Percentiles rank a stretch among this genome's conserved stretches.
These are phyloP conservation scores for Neosalanx taihuensis DNA, from an alignment of 2,797 vertebrate species.

Conservation along the genomic window DNA sequence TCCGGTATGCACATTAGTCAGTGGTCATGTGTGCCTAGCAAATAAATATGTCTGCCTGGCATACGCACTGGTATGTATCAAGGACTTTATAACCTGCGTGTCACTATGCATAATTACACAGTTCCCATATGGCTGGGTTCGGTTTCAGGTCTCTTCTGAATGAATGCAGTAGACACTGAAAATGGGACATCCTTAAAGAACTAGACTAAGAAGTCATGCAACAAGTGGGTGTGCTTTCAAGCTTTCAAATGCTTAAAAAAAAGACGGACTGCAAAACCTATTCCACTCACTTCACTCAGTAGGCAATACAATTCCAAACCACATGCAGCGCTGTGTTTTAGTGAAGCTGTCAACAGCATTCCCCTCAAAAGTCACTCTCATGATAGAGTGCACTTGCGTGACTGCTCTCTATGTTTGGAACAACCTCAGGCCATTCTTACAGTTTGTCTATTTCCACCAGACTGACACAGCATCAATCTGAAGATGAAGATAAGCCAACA, in stretches of 20 bases:
- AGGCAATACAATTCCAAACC: conserved; percentile 12
- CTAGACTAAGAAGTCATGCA: too few relatives aligned
- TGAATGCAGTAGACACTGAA: too few relatives aligned
- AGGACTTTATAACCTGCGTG: too few relatives aligned
- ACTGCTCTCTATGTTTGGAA: conserved; percentile 55
- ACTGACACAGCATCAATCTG: conserved; percentile 51
- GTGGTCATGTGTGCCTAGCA: too few relatives aligned
- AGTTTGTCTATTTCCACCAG: conserved; percentile 40
- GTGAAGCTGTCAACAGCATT: conserved; percentile 46
- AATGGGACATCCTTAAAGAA: too few relatives aligned
- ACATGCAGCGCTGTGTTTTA: conserved; percentile 19
- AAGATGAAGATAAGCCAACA: conserved; percentile 53
- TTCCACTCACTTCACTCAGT: neutral
- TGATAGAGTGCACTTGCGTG: conserved; percentile 77
- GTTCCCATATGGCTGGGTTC: too few relatives aligned
- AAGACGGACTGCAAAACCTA: neutral
- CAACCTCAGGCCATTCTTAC: conserved; percentile 51
- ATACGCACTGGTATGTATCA: too few relatives aligned
- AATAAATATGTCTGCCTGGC: too few relatives aligned
- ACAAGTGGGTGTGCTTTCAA: too few relatives aligned
- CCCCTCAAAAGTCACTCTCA: conserved; percentile 50
- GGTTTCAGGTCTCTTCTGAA: too few relatives aligned
- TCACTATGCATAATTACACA: too few relatives aligned
- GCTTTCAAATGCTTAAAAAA: neutral
- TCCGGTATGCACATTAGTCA: too few relatives aligned